These are phyloP conservation scores for Pygmarrhopalites habei DNA, from an alignment of 1,140 invertebrate genomes.

Conservation along the genomic window DNA sequence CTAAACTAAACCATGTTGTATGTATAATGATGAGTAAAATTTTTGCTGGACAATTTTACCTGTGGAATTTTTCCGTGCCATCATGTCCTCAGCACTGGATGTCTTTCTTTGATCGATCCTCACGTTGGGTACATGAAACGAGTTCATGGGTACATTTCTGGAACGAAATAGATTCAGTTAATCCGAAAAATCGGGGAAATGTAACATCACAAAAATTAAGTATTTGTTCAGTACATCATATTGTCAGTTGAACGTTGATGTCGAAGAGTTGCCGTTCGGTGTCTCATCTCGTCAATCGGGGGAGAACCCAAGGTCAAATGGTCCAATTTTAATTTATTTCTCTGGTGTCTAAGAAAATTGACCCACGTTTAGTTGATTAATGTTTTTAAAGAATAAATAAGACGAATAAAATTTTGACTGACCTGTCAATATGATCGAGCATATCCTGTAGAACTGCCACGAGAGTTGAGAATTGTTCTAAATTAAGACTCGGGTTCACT, in stretches of 20 bases:
- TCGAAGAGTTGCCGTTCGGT: slow-evolving; percentile 51
- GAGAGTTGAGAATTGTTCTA: slow-evolving; percentile 80
- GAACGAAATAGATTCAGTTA: no score
- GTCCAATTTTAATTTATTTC: slow-evolving; percentile 74
- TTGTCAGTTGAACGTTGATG: slow-evolving; percentile 81
- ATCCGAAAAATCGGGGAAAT: no score
- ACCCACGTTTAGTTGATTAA: no score
- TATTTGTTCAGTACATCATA: no score
- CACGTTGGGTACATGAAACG: slow-evolving; percentile 61
- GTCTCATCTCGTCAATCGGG: neutral
- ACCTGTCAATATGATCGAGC: slow-evolving; percentile 82
- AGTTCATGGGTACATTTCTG: slow-evolving; percentile 44
- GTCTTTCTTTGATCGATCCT: slow-evolving; percentile 72
- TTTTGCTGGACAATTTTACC: no score
- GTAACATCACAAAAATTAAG: no score
- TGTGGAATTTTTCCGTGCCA: slow-evolving; percentile 56
- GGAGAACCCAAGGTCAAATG: slow-evolving; percentile 53
- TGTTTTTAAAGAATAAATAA: no score
- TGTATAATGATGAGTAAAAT: no score
- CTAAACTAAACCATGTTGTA: no score
- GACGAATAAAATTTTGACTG: slow-evolving; percentile 14
- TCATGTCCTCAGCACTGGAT: slow-evolving; percentile 80
- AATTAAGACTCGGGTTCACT: slow-evolving; percentile 77
- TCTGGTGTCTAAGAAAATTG: slow-evolving; percentile 70
- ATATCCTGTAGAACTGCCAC: slow-evolving; percentile 88